Conservation (phyloP, 2,888 invertebrate genomes). For the Diadromus collaris region DNA sequence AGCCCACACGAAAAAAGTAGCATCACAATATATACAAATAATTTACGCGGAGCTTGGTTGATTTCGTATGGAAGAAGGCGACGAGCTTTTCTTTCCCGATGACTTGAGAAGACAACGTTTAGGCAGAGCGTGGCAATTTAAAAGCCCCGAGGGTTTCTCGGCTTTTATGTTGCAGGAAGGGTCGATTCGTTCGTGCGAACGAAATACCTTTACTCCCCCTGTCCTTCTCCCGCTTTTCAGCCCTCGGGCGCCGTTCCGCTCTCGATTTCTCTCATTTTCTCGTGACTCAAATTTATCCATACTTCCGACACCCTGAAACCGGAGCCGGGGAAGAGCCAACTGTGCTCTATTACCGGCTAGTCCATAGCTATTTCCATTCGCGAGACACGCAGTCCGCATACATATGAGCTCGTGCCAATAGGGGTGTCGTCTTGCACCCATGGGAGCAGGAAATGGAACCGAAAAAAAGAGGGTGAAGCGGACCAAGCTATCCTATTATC, state of each 20-base stretch:
- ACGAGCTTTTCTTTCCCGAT: slow-evolving; percentile 22
- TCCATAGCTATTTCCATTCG: slow-evolving; percentile 52
- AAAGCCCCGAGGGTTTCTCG: slow-evolving; percentile 21
- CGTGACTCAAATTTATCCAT: slow-evolving; percentile 50
- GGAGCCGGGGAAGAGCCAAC: slow-evolving; percentile 23
- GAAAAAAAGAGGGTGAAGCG: slow-evolving; percentile 10
- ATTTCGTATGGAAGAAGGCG: slow-evolving; percentile 23
- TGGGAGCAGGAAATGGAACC: slow-evolving; percentile 18
- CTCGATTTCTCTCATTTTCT: slow-evolving; percentile 27
- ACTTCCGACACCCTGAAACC: slow-evolving; percentile 28
- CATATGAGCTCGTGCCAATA: slow-evolving; percentile 50
- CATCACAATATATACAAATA: slow-evolving; percentile 6
- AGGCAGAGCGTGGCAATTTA: slow-evolving; percentile 36
- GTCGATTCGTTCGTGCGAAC: slow-evolving; percentile 40
- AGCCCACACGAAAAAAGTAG: slow-evolving; percentile 9
- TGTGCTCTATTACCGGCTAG: slow-evolving; percentile 50
- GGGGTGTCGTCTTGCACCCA: slow-evolving; percentile 34
- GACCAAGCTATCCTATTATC: slow-evolving; percentile 34
- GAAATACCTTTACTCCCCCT: slow-evolving; percentile 17
- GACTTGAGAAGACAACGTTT: slow-evolving; percentile 28
- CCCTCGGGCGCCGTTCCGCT: neutral
- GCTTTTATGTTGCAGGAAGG: slow-evolving; percentile 18
- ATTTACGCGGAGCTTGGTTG: neutral
- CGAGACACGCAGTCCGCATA: slow-evolving; percentile 50
- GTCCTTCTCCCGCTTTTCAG: slow-evolving; percentile 13